phyloP scores from a whole-genome alignment of 1,140 invertebrate species.

The Leucophenga varia region DNA sequence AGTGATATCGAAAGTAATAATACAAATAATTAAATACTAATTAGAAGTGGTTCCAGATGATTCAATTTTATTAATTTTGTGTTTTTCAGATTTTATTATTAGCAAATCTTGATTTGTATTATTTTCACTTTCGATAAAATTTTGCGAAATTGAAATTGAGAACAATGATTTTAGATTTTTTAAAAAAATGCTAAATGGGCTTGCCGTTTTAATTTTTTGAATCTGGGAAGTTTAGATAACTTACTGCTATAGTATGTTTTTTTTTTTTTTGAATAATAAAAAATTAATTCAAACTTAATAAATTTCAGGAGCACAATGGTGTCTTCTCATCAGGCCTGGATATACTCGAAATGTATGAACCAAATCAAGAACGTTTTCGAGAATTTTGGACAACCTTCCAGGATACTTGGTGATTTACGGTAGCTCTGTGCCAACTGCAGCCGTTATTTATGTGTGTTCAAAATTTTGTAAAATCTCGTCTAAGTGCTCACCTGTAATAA shows the following conservation, averaged over 20 bases:
- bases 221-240: background rate
- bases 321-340: conserved; percentile 85
- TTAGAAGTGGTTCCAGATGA: too few species aligned
- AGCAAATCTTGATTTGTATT: conserved; percentile 81
- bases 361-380: conserved; percentile 66
- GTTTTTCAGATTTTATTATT: too few species aligned
- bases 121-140: too few species aligned
- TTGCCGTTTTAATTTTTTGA: conserved; percentile 69
- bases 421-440: conserved; percentile 69
- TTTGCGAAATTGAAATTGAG: too few species aligned
- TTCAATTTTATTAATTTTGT: too few species aligned
- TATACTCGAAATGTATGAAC: conserved; percentile 85
- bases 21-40: too few species aligned
- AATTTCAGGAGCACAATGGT: too few species aligned
- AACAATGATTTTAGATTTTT: conserved; percentile 73
- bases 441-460: conserved; percentile 86
- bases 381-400: conserved; percentile 78
- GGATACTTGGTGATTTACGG: conserved; percentile 77
- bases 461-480: too few species aligned
- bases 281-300: conserved; percentile 67
- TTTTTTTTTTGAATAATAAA: background rate
- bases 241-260: background rate
- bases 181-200: conserved; percentile 75
- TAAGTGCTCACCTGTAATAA: too few species aligned
- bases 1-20: too few species aligned